A percentile compares a stretch with the other conserved stretches of the same genome.
phyloP scores from a whole-genome alignment of 2,113 vertebrate species.

The Propithecus coquereli region DNA sequence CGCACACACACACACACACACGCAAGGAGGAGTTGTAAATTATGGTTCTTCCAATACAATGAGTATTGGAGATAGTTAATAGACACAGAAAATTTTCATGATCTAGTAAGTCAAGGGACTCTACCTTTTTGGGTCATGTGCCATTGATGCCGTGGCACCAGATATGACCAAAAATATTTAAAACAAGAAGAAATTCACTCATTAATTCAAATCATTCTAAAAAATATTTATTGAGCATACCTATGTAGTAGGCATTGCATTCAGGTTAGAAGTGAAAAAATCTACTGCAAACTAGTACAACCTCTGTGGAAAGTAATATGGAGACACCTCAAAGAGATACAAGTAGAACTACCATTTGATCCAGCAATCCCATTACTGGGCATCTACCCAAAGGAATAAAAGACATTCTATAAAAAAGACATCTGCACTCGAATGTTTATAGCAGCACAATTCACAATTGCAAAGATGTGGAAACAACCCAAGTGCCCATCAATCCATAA shows the following conservation, averaged over 20 bases:
- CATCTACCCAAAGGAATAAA: too few species aligned
- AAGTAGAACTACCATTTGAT: too few species aligned
- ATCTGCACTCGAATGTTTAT: too few species aligned
- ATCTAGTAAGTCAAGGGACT: not conserved
- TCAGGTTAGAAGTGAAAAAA: not conserved
- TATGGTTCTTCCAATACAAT: not conserved
- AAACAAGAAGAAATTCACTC: not conserved
- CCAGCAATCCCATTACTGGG: too few species aligned
- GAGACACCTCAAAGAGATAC: too few species aligned
- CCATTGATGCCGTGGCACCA: not conserved
- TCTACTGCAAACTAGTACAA: too few species aligned
- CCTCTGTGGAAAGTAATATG: too few species aligned
- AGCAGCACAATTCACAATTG: too few species aligned
- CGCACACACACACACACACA: too few species aligned
- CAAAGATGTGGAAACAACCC: too few species aligned
- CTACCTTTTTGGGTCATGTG: not conserved
- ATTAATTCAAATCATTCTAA: not conserved
- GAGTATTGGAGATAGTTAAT: not conserved
- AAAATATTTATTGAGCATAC: not conserved
- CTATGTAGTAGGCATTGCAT: not conserved
- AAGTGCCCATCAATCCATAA: too few species aligned
- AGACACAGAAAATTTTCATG: not conserved
- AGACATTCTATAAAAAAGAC: too few species aligned
- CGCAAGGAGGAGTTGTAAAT: not conserved
- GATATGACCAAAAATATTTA: constrained; percentile 24